Conservation (phyloP, 2,113 vertebrate species). For the human (Homo sapiens) region GRCh38 chr2:36441001-36441500, state of each 20-base stretch:
- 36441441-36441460: slow-evolving; percentile 93
- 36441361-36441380: slow-evolving; percentile 93
- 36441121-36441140: background rate
- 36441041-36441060: background rate
- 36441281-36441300: slow-evolving; percentile 95
- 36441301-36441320: slow-evolving; percentile 93
- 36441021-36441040: background rate
- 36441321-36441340: slow-evolving; percentile 93
- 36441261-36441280: slow-evolving; percentile 93
- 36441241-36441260: slow-evolving; percentile 87
- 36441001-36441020: background rate
- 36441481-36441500: slow-evolving; percentile 95
- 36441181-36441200: background rate
- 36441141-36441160: background rate
- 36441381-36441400: slow-evolving; percentile 92
- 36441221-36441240: slow-evolving; percentile 74
- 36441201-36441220: background rate
- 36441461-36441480: slow-evolving; percentile 95
- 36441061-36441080: background rate
- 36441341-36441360: slow-evolving; percentile 94
- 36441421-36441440: slow-evolving; percentile 92
- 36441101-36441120: background rate
- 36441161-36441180: background rate
- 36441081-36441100: background rate
- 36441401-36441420: slow-evolving; percentile 94